Conservation (phyloP, 2,113 vertebrate genomes). For the Pleuronectes platessa region DNA sequence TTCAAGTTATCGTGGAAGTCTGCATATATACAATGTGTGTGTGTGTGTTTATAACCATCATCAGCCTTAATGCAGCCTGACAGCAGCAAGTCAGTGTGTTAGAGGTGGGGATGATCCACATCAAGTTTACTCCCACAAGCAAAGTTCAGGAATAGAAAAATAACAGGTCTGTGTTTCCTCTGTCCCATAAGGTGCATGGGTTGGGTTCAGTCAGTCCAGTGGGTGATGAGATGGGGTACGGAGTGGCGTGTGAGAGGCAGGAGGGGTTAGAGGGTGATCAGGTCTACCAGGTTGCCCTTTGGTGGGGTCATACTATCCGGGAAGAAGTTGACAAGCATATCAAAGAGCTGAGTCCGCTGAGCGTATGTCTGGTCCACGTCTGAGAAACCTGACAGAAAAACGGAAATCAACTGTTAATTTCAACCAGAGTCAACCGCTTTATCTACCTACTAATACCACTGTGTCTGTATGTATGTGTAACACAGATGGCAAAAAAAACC, state of each 20-base stretch:
- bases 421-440: too few species aligned
- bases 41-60: constrained; percentile 4
- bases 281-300: constrained; percentile 98
- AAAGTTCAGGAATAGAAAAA: constrained; percentile 48
- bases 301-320: constrained; percentile 99
- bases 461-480: too few species aligned
- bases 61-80: background rate
- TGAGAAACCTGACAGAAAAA: constrained; percentile 88
- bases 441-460: too few species aligned
- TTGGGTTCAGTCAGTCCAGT: constrained; percentile 25
- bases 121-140: constrained; percentile 13
- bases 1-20: constrained; percentile 5
- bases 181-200: background rate
- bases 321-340: constrained; percentile 98
- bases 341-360: constrained; percentile 97
- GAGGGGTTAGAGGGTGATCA: constrained; percentile 92
- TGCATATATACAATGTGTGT: constrained; percentile 5
- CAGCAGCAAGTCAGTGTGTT: constrained; percentile 28
- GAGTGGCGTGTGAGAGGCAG: background rate
- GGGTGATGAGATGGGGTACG: background rate
- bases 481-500: too few species aligned
- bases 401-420: background rate
- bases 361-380: constrained; percentile 97
- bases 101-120: constrained; percentile 5
- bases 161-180: constrained; percentile 29